Base-by-base conservation (phyloP, 2,888 invertebrate genomes). In the Sturmia bella region DNA sequence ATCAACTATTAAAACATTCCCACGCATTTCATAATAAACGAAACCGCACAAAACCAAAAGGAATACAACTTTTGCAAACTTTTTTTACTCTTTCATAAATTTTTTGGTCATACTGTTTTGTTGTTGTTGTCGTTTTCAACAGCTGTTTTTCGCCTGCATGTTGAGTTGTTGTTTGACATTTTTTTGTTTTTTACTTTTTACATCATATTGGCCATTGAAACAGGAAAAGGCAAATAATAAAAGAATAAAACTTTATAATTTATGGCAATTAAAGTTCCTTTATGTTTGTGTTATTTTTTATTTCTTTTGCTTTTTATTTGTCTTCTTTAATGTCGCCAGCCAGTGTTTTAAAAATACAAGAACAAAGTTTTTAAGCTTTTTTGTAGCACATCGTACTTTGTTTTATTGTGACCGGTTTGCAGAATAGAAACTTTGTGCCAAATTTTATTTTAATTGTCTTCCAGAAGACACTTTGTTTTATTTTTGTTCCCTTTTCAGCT, bases 11-110 rank as follows among this genome's bases (percentile, higher is more conserved):
- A 32, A 32, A 66, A 73, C 74, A 82, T 82, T 82, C 82, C 82
- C 82, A 82, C 82, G 78, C 82, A 82, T 82, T 82, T 82, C 82
- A 82, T 78, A n/a, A n/a, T n/a, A 82, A 78, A 64, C 69, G 32
- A 66, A 73, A 61, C 57, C 15, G 13, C 43, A 43, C 11, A n/a
- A 68, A 45, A 76, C 41, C 41, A 39, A 57, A 41, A 15, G 24
- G 27, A 27, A 48, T 48, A 57, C 24, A 50, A 64, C 15, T 63
- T 75, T 27, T 27, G 5, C 32, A 32, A 32, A 32, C 32, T 32
- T n/a, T n/a, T n/a, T n/a, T 32, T 32, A 32, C 32, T 32, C 32
- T 32, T 32, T 32, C 32, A 32, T 32, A 32, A n/a, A 1, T 32
- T 43, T 48, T 45, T 21, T 24, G 2, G 37, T 45, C 39, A 32